Conservation (phyloP, 2,888 invertebrate genomes). For the Lasioglossum calceatum region DNA sequence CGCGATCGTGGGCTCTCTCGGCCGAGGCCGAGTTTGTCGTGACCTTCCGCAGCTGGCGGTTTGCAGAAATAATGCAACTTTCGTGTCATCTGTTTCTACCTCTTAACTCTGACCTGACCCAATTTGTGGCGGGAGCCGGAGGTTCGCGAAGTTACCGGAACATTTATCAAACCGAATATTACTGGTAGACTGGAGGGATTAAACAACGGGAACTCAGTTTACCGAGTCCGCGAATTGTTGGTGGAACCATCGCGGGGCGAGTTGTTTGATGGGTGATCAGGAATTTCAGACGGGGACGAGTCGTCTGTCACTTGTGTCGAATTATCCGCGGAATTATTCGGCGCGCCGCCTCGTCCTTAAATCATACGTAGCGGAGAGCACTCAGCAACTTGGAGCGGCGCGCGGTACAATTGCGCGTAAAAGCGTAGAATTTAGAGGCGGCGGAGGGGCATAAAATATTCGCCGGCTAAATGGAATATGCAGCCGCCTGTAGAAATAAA, state of each 20-base stretch:
- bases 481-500: conserved; percentile 24
- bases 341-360: not conserved
- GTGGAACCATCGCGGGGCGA: not conserved
- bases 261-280: not conserved
- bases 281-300: not conserved
- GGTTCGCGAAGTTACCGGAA: not conserved
- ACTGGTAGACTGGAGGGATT: not conserved
- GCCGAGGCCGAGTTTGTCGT: conserved; percentile 22
- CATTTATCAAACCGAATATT: not conserved
- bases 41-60: conserved; percentile 36
- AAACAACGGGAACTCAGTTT: not conserved
- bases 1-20: not conserved
- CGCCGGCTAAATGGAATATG: conserved; percentile 11
- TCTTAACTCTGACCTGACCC: conserved; percentile 12
- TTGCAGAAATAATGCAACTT: conserved; percentile 72
- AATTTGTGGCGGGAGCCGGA: not conserved
- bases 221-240: not conserved
- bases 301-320: not conserved
- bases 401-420: conserved; percentile 7
- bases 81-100: conserved; percentile 66
- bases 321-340: not conserved
- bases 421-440: conserved; percentile 19
- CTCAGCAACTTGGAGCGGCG: conserved; percentile 2
- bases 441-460: conserved; percentile 26
- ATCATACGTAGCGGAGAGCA: conserved; percentile 21